A percentile compares a stretch with the other conserved stretches of the same genome.
Evolutionary conservation across 1,140 invertebrate species (phyloP).

Genomic region (Caenorhabditis latens): DNA sequence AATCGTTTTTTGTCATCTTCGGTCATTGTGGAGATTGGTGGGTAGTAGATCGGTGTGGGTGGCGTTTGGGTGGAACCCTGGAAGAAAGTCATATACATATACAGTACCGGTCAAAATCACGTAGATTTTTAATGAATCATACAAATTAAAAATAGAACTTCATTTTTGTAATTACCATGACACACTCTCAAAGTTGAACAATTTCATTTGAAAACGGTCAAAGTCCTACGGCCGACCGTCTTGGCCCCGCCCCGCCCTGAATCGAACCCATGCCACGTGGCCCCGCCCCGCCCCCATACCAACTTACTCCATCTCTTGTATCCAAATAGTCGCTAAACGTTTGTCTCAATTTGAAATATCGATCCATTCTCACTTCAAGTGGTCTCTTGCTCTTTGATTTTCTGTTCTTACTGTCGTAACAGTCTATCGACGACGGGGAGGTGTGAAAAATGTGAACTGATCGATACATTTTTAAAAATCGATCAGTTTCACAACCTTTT

Average conservation of each 20-base stretch:
- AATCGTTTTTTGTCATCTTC: neutral
- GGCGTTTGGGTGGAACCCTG: neutral
- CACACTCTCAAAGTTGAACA: too few species aligned
- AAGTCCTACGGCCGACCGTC: too few species aligned
- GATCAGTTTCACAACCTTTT: too few species aligned
- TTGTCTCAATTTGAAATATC: conserved; percentile 31
- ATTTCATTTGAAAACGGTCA: too few species aligned
- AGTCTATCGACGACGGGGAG: neutral
- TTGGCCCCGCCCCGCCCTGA: too few species aligned
- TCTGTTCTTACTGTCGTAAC: neutral
- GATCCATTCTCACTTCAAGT: neutral
- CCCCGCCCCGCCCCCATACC: neutral
- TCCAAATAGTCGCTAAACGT: conserved; percentile 35
- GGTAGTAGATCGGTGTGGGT: neutral
- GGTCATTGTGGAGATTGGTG: neutral
- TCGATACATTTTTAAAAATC: neutral
- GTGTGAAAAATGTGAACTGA: neutral
- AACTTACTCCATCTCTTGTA: neutral
- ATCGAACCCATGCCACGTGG: neutral
- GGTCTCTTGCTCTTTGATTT: neutral
- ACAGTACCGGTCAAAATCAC: too few species aligned
- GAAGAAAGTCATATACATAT: too few species aligned
- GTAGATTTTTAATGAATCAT: too few species aligned
- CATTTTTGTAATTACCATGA: too few species aligned
- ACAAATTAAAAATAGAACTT: too few species aligned